Base-by-base conservation (phyloP, 2,888 invertebrate genomes). In the Bhutanitis thaidina region DNA sequence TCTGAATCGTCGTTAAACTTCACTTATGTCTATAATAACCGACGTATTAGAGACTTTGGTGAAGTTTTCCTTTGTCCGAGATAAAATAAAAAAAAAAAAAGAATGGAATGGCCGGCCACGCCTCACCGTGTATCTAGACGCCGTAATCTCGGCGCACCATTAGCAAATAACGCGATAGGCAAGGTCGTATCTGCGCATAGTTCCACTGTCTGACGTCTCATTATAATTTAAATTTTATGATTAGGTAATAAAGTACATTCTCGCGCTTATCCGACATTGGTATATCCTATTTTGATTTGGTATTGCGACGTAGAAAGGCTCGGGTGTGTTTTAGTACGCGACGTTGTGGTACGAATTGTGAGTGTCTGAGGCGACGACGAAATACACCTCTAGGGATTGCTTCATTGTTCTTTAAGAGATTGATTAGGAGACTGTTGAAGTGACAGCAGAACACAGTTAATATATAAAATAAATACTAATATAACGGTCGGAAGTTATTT, bases 91-190 rank as follows among this genome's bases (percentile, higher is more conserved):
- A 44, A 36, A 14, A 35, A 44, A 36, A 14, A 35, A n/a, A 13
- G 10, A 43, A 43, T 13, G 9, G 34, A 34, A 34, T 34, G 34
- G 12, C 3, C 34, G 34, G 12, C 34, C 34, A 12, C 34, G 12
- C 34, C 34, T 34, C n/a, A 7, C 5, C 9, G 8, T 27, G 27
- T 34, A 5, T 34, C 34, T 13, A 34, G 34, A 29, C 27, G 25
- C 3, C 27, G 25, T 3, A 20, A 10, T 29, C 45, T 45, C 45
- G 16, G 16, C 37, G 29, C 30, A 37, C 36, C 44, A 37, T 45
- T 37, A 45, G 37, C 45, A 45, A 45, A 45, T 34, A 34, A 37
- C 36, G 37, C 37, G 29, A 7, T 27, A 27, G 37, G 7, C 44
- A 45, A 45, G 45, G 45, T 9, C 44, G 27, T 36, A 27, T 3